phyloP scores from a whole-genome alignment of 35 echinoderm and acorn worm species.

The Lytechinus pictus region DNA sequence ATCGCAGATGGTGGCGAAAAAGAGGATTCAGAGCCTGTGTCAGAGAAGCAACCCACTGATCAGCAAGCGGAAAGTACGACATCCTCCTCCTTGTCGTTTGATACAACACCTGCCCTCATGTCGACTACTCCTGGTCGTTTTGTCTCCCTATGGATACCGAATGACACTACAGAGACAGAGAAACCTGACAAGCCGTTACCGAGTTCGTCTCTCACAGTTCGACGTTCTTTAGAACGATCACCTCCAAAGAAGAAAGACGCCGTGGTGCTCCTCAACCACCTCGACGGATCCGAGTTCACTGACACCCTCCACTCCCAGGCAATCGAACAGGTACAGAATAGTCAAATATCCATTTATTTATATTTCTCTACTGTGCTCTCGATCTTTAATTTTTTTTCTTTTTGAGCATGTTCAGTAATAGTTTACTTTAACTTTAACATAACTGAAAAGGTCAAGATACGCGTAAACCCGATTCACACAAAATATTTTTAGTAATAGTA shows the following conservation, averaged over 20 bases:
- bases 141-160: background rate
- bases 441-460: no score
- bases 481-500: no score
- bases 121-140: background rate
- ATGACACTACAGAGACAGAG: background rate
- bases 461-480: no score
- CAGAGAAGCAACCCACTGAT: background rate
- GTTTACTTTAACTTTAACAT: no score
- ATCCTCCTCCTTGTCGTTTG: background rate
- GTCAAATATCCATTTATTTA: background rate
- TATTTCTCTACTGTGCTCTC: no score
- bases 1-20: background rate
- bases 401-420: no score
- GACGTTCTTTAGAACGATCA: background rate
- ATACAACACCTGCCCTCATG: background rate
- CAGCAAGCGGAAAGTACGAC: background rate
- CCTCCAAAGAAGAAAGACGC: background rate
- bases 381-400: no score
- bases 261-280: background rate
- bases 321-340: background rate
- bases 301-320: slow-evolving; percentile 31
- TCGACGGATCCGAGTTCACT: background rate
- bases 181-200: background rate
- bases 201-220: background rate
- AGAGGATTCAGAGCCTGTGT: background rate